phyloP scores from a whole-genome alignment of 2,888 invertebrate species.

The Morpho deidamia region DNA sequence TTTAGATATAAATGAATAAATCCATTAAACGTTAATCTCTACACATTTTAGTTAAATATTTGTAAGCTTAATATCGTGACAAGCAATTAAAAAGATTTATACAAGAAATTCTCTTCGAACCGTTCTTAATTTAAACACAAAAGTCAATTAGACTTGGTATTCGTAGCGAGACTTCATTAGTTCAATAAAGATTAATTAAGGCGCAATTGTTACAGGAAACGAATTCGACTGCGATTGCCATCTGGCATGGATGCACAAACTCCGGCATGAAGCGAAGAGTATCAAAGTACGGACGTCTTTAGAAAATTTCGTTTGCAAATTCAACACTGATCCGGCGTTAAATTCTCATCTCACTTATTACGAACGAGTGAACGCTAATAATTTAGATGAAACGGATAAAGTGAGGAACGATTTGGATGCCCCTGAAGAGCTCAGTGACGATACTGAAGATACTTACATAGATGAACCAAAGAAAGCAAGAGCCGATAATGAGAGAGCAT shows the following conservation, averaged over 20 bases:
- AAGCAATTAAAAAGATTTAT: constrained; percentile 1
- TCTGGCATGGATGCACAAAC: constrained; percentile 87
- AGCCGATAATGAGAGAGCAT: constrained; percentile 61
- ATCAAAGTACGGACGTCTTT: constrained; percentile 83
- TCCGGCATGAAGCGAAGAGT: constrained; percentile 87
- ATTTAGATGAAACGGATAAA: constrained; percentile 54
- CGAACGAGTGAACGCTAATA: constrained; percentile 59
- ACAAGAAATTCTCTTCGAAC: constrained; percentile 1
- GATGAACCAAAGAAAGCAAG: constrained; percentile 58
- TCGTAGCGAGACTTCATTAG: constrained; percentile 16
- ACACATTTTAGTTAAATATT: no score
- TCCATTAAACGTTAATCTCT: no score
- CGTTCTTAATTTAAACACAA: constrained; percentile 11
- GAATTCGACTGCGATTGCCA: constrained; percentile 91
- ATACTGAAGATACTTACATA: constrained; percentile 52
- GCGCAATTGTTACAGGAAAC: constrained; percentile 83
- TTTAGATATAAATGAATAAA: constrained; percentile 3
- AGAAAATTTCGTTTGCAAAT: constrained; percentile 85
- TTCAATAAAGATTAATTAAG: constrained; percentile 27
- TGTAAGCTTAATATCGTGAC: constrained; percentile 6
- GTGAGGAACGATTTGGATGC: constrained; percentile 57
- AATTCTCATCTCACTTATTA: constrained; percentile 65
- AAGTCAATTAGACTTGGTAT: constrained; percentile 23
- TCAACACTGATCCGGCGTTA: constrained; percentile 66
- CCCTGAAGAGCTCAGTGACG: constrained; percentile 59